These are phyloP conservation scores for Drosophila insularis DNA, from an alignment of 1,140 invertebrate genomes.

Conservation along the genomic window DNA sequence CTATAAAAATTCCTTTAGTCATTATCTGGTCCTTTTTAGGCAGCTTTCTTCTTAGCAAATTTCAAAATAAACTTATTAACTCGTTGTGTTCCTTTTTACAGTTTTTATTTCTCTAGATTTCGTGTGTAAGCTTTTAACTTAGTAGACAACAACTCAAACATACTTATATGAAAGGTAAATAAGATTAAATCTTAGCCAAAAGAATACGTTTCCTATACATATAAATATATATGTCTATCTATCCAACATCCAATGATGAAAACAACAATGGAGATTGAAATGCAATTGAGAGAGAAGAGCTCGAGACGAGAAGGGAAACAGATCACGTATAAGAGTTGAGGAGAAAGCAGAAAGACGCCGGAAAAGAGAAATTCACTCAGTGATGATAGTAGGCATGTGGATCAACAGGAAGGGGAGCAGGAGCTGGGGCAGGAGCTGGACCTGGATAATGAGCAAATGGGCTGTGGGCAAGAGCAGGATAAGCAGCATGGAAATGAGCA, in stretches of 20 bases:
- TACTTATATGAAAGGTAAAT: conserved; percentile 23
- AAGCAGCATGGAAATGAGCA: conserved; percentile 72
- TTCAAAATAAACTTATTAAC: too few species aligned
- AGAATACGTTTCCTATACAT: conserved; percentile 8
- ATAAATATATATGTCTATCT: conserved; percentile 27
- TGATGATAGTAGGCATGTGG: conserved; percentile 70
- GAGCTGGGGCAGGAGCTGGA: conserved; percentile 48
- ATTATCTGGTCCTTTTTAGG: too few species aligned
- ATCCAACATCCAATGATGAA: conserved; percentile 58
- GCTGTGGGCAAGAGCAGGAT: conserved; percentile 74
- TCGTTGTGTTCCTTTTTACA: background rate
- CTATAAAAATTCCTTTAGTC: too few species aligned
- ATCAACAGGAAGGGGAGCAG: conserved; percentile 45
- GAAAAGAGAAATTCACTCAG: conserved; percentile 22
- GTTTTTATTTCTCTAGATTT: conserved; percentile 8
- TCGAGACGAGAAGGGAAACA: conserved; percentile 18
- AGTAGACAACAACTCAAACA: conserved; percentile 27
- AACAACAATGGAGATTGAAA: conserved; percentile 51
- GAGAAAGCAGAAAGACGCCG: background rate
- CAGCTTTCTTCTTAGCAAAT: too few species aligned
- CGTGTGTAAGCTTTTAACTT: conserved; percentile 22
- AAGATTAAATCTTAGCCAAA: conserved; percentile 46
- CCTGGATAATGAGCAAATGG: conserved; percentile 64
- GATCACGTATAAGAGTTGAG: conserved; percentile 29
- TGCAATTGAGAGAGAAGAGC: conserved; percentile 1